Evolutionary conservation across 2,797 vertebrate species (phyloP), one percentile per base, ranked within the genome.

Genomic region (Sebastes diaconus): DNA sequence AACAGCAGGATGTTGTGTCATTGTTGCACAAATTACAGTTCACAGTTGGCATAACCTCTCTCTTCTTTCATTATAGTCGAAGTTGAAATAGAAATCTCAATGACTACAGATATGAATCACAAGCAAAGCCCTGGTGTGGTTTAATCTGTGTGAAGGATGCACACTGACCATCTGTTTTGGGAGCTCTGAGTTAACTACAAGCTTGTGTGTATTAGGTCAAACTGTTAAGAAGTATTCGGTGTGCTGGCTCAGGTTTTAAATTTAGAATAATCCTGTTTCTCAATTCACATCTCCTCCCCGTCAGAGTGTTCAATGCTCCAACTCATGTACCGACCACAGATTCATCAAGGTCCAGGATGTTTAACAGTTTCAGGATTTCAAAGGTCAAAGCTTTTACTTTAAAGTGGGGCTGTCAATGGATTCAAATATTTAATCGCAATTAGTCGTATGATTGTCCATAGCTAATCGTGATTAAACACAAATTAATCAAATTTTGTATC

Each of bases 351-450:
- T 59, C 22, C 13, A 8, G 32, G 57, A 30, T 71, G 66, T 27
- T 24, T 69, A 71, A 34, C 29, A 69, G 73, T 46, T 39, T 32
- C 24, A 14, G 27, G 52, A 58, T 64, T 78, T 24, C 29, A 82
- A 84, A 73, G 83, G 78, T 84, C 80, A 88, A 32, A 68, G 71
- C 65, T 78, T 85, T 85, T 52, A 25, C 30, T 57, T 64, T 50
- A 50, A 50, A 50, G 16, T 50, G 16, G 42, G 42, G 42, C 16
- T 50, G 42, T 50, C 42, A 50, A 18, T 50, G 16, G 7, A 18
- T 50, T 50, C 16, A 20, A 50, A 50, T 50, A 50, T 50, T 50
- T 20, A 50, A 20, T 50, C 6, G 6, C 16, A 0, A 50, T 50
- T 50, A 50, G 16, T 18, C 0, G 16, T 18, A 50, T 50, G 16